Conservation (phyloP, 1,140 invertebrate species). For the Platyscapa corneri region DNA sequence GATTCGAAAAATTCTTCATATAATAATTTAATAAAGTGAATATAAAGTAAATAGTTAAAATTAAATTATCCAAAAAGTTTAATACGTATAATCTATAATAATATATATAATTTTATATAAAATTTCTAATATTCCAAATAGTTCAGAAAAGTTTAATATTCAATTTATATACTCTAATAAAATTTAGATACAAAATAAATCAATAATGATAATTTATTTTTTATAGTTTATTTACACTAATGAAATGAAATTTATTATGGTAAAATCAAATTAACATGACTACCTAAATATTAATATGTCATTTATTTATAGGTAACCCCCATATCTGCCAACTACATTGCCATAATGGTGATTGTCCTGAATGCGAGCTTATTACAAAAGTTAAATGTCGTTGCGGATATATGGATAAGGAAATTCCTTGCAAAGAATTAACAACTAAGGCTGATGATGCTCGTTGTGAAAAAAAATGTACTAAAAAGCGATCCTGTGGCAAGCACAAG, state of each 20-base stretch:
- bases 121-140: too few species aligned
- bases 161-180: too few species aligned
- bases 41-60: too few species aligned
- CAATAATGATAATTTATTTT: too few species aligned
- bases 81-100: too few species aligned
- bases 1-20: too few species aligned
- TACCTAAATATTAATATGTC: neutral
- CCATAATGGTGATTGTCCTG: conserved; percentile 88
- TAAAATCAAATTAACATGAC: neutral
- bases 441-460: conserved; percentile 87
- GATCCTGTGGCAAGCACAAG: conserved; percentile 90
- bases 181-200: too few species aligned
- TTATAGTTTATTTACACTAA: too few species aligned
- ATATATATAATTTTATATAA: too few species aligned
- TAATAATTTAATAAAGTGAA: too few species aligned
- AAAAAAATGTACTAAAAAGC: conserved; percentile 91
- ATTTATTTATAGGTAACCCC: conserved; percentile 70
- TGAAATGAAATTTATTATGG: neutral
- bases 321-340: conserved; percentile 86
- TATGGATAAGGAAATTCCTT: conserved; percentile 87
- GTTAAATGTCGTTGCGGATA: conserved; percentile 94
- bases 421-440: conserved; percentile 81
- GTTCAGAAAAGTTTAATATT: too few species aligned
- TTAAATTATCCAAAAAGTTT: too few species aligned
- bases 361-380: conserved; percentile 85